phyloP scores from a whole-genome alignment of 1,140 invertebrate genomes.

The Bicyclus anynana region DNA sequence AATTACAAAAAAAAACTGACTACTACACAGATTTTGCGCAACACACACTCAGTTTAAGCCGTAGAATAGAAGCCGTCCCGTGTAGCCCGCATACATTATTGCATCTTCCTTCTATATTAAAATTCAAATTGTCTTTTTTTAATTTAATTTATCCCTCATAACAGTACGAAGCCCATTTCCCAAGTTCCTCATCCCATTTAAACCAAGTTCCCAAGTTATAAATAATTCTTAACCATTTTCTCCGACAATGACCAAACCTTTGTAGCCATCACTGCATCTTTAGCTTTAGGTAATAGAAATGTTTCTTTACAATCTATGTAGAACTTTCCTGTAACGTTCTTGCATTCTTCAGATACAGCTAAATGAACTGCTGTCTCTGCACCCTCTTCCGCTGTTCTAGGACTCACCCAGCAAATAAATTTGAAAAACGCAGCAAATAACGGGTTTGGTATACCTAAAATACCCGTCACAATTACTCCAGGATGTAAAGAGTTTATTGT shows the following conservation, averaged over 20 bases:
- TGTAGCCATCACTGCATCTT: neutral
- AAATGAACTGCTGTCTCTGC: conserved; percentile 6
- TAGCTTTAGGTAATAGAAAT: neutral
- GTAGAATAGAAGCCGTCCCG: too few relatives aligned
- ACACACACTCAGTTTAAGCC: too few relatives aligned
- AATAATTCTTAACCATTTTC: neutral
- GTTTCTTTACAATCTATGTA: conserved; percentile 6
- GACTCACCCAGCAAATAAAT: conserved; percentile 5
- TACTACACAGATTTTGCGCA: too few relatives aligned
- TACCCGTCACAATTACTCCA: conserved; percentile 7
- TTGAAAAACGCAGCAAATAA: conserved; percentile 3
- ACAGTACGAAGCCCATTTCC: too few relatives aligned
- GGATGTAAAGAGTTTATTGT: conserved; percentile 9
- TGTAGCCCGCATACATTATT: too few relatives aligned
- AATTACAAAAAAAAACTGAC: too few relatives aligned
- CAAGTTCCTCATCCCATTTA: too few relatives aligned
- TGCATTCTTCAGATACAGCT: conserved; percentile 1
- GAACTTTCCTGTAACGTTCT: conserved; percentile 2
- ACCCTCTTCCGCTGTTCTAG: conserved; percentile 7
- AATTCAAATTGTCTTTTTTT: too few relatives aligned
- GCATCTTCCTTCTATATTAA: too few relatives aligned
- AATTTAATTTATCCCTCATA: too few relatives aligned
- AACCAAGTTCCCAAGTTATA: too few relatives aligned
- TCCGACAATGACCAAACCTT: neutral
- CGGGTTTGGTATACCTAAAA: neutral